phyloP scores from a whole-genome alignment of 2,888 invertebrate species.

The Spilarctia lutea region DNA sequence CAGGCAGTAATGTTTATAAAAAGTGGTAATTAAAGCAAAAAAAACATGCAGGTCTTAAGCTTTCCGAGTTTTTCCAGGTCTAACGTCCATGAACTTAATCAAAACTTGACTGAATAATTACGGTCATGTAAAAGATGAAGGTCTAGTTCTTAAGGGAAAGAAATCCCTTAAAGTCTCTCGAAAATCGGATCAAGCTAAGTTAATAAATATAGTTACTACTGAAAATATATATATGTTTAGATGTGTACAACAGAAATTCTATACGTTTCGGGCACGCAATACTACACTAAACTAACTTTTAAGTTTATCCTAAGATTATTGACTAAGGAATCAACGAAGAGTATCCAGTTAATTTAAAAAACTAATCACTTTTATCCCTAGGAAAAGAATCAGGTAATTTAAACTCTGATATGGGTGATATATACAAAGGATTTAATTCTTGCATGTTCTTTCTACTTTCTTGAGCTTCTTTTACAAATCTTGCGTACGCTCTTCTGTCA shows the following conservation, averaged over 20 bases:
- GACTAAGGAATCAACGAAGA: not conserved
- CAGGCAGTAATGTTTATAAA: not conserved
- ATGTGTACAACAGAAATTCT: not conserved
- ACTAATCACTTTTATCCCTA: slow-evolving; percentile 74
- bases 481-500: slow-evolving; percentile 85
- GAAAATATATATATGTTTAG: not conserved
- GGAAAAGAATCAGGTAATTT: slow-evolving; percentile 83
- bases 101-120: not conserved
- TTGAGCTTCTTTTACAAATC: slow-evolving; percentile 79
- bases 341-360: not conserved
- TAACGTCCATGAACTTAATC: not conserved
- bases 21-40: not conserved
- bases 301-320: not conserved
- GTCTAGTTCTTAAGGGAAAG: not conserved
- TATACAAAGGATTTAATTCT: slow-evolving; percentile 88
- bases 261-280: not conserved
- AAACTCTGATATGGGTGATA: slow-evolving; percentile 86
- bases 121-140: not conserved
- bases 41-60: not conserved
- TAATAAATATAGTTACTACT: no score
- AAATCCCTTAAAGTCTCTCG: no score
- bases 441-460: slow-evolving; percentile 74
- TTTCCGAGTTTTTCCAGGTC: not conserved
- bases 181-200: no score
- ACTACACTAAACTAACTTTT: not conserved